Evolutionary conservation across 2,113 vertebrate genomes (phyloP).

Genomic region (Nothobranchius kuhntae): DNA sequence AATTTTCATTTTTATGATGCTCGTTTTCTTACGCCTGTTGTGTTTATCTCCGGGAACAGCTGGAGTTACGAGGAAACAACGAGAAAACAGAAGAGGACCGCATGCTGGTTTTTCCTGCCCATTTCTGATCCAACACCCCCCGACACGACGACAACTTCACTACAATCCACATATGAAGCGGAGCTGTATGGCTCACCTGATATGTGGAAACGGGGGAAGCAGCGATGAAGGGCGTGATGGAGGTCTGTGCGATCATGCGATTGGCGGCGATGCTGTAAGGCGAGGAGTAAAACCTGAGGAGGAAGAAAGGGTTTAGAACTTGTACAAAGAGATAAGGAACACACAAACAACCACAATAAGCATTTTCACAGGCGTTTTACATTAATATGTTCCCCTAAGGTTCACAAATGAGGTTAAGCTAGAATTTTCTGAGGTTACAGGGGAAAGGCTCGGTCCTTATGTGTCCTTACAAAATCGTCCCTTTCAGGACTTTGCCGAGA

Average conservation of each 20-base stretch:
- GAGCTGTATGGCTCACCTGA: slow-evolving; percentile 83
- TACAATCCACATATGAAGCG: slow-evolving; percentile 23
- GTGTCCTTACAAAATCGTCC: no score
- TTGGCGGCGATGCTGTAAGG: slow-evolving; percentile 98
- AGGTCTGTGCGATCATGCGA: slow-evolving; percentile 99
- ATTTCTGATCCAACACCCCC: slow-evolving; percentile 21
- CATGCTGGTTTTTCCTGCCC: slow-evolving; percentile 44
- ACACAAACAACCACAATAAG: no score
- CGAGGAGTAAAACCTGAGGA: slow-evolving; percentile 94
- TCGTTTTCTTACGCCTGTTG: slow-evolving; percentile 61
- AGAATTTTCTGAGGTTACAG: no score
- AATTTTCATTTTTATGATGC: slow-evolving; percentile 19
- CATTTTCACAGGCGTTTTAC: no score
- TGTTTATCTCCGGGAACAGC: slow-evolving; percentile 63
- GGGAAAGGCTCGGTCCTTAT: no score
- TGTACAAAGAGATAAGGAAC: neutral
- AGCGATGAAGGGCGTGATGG: slow-evolving; percentile 97
- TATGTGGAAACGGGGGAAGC: slow-evolving; percentile 97
- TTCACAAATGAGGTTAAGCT: neutral
- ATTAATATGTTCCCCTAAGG: no score
- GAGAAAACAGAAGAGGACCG: slow-evolving; percentile 43
- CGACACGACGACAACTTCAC: slow-evolving; percentile 33
- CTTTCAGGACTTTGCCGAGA: no score
- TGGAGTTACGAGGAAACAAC: slow-evolving; percentile 52
- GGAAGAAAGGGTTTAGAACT: slow-evolving; percentile 25